These are phyloP conservation scores for Pelodiscus sinensis DNA, from an alignment of 2,113 vertebrate species.

Conservation along the genomic window DNA sequence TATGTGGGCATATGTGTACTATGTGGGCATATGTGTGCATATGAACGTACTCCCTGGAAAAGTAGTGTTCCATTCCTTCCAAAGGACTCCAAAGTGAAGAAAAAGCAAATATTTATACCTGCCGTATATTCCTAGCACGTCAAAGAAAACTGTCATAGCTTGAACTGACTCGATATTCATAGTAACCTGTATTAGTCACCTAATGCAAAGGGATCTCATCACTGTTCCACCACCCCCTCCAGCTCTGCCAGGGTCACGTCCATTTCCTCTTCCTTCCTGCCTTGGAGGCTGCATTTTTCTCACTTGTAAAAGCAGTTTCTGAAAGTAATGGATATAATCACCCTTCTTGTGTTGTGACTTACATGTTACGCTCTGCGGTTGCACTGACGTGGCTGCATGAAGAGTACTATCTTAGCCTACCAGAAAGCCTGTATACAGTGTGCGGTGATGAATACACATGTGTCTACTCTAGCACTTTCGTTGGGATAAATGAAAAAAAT, in stretches of 20 bases:
- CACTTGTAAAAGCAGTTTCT: not conserved
- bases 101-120: not conserved
- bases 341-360: not conserved
- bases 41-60: not conserved
- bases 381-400: not conserved
- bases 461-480: too few species aligned
- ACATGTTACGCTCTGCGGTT: not conserved
- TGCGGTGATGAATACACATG: not conserved
- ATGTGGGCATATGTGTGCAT: too few species aligned
- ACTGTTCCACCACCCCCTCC: not conserved
- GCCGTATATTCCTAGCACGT: accelerated
- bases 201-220: not conserved
- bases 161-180: slow-evolving; percentile 24
- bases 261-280: not conserved
- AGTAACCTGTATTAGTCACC: not conserved
- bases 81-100: not conserved
- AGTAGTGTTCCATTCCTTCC: not conserved
- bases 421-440: not conserved
- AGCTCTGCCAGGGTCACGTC: not conserved
- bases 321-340: accelerated
- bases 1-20: not conserved
- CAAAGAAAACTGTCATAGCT: not conserved
- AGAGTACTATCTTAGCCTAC: not conserved
- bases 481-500: too few species aligned
- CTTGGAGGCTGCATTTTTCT: slow-evolving; percentile 33